These are phyloP conservation scores for Nebria brevicollis DNA, from an alignment of 2,888 invertebrate genomes.

Conservation along the genomic window DNA sequence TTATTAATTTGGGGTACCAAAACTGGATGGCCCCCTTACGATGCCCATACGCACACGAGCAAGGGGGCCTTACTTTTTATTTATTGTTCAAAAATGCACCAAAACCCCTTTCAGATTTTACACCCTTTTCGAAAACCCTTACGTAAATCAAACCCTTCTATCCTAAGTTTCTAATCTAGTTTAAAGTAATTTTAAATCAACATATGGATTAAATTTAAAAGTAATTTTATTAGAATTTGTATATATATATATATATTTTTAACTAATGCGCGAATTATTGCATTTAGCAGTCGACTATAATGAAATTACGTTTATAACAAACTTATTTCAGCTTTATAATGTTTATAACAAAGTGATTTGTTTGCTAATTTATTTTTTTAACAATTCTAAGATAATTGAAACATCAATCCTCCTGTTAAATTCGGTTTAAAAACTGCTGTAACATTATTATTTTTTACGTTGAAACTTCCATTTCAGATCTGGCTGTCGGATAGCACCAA, in stretches of 20 bases:
- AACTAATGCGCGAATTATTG: no score
- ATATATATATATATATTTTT: no score
- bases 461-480: conserved; percentile 67
- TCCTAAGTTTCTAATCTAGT: neutral
- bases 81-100: conserved; percentile 41
- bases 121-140: conserved; percentile 9
- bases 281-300: no score
- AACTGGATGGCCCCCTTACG: conserved; percentile 55
- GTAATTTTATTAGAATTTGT: no score
- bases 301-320: no score
- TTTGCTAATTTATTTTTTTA: neutral
- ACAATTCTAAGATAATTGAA: neutral
- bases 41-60: conserved; percentile 61
- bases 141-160: neutral
- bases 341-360: no score
- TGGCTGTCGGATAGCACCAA: conserved; percentile 79
- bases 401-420: neutral
- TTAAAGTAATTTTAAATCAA: neutral
- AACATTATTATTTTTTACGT: neutral
- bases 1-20: conserved; percentile 62
- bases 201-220: no score
- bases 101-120: conserved; percentile 43
- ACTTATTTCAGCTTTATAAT: no score
- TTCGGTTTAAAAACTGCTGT: neutral
- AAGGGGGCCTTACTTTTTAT: conserved; percentile 61